Evolutionary conservation across 2,113 vertebrate genomes (phyloP).

Genomic region (Malurus elegans): DNA sequence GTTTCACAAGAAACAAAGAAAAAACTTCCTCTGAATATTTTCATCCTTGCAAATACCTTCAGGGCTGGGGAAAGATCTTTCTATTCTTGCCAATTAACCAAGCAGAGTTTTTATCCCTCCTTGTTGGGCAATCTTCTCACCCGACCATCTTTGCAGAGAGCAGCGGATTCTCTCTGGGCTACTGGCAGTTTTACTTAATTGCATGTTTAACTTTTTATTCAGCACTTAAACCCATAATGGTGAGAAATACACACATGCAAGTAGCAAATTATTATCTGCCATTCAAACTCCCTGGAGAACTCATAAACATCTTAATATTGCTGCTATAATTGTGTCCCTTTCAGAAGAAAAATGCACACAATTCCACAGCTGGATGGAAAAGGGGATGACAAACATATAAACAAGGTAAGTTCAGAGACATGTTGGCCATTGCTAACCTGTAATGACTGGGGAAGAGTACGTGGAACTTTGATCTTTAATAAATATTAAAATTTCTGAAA

Average conservation of each 20-base stretch:
- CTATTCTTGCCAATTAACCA: constrained; percentile 3
- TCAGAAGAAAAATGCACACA: neutral
- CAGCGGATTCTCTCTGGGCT: neutral
- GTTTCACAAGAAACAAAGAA: neutral
- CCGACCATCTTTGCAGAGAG: constrained; percentile 21
- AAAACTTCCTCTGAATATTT: neutral
- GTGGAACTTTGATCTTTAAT: neutral
- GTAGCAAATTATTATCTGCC: constrained; percentile 3
- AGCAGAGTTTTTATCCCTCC: constrained; percentile 4
- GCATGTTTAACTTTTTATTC: constrained; percentile 52
- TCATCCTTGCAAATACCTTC: neutral
- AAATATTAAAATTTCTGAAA: neutral
- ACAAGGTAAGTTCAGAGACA: neutral
- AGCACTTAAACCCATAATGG: neutral
- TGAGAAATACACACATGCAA: neutral
- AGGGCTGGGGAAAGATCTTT: neutral
- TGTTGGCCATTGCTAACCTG: neutral
- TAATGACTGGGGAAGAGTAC: neutral
- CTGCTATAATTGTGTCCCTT: neutral
- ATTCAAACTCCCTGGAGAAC: neutral
- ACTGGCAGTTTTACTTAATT: constrained; percentile 45
- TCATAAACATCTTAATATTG: constrained; percentile 2
- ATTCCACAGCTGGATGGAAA: neutral
- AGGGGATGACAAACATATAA: neutral
- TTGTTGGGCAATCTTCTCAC: constrained; percentile 37